phyloP scores from a whole-genome alignment of 2,797 vertebrate species.

The Melanotaenia parkinsoni region DNA sequence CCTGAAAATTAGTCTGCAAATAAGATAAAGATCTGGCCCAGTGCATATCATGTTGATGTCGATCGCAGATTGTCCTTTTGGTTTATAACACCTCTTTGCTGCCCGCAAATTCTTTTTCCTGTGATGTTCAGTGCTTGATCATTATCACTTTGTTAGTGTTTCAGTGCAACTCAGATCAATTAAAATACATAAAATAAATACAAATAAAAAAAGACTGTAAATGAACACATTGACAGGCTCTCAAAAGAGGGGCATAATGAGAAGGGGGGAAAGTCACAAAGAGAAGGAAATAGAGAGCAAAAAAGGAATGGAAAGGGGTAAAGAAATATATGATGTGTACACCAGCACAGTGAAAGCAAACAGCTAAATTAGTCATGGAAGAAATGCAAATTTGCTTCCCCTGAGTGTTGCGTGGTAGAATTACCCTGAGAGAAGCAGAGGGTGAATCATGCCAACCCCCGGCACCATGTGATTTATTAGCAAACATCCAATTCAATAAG shows the following conservation, averaged over 20 bases:
- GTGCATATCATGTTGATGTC: neutral
- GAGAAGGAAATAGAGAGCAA: constrained; percentile 61
- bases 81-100: constrained; percentile 2
- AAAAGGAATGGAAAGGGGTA: constrained; percentile 38
- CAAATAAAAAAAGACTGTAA: constrained; percentile 44
- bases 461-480: constrained; percentile 77
- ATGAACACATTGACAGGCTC: constrained; percentile 60
- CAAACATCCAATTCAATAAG: constrained; percentile 85
- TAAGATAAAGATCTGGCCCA: neutral
- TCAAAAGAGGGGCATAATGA: constrained; percentile 63
- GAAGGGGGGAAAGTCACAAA: constrained; percentile 45
- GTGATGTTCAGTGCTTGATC: constrained; percentile 31
- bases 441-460: constrained; percentile 76
- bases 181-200: constrained; percentile 47
- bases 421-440: constrained; percentile 73
- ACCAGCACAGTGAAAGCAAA: constrained; percentile 75
- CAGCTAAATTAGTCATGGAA: constrained; percentile 78
- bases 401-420: constrained; percentile 75
- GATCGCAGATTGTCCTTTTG: constrained; percentile 5
- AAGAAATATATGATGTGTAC: constrained; percentile 71
- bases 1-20: constrained; percentile 2
- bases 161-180: constrained; percentile 25
- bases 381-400: constrained; percentile 78
- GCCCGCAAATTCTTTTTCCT: constrained; percentile 7
- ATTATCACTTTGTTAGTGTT: constrained; percentile 9